phyloP scores from a whole-genome alignment of 2,888 invertebrate species.

The Teleogryllus oceanicus region DNA sequence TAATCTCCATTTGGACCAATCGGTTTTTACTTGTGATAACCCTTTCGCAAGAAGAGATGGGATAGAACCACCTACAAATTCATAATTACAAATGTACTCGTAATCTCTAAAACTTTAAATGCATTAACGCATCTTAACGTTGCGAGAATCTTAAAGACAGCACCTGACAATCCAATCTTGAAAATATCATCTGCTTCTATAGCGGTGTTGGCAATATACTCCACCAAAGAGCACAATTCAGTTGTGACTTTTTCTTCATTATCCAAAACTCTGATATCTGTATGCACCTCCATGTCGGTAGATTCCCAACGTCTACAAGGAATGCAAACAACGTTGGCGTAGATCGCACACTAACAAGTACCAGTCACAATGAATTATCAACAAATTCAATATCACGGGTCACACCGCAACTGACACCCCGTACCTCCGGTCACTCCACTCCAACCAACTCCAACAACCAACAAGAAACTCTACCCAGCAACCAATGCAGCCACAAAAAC shows the following conservation, averaged over 20 bases:
- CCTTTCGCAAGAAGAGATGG: constrained; percentile 71
- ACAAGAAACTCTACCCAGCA: too few relatives aligned
- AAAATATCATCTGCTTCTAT: constrained; percentile 63
- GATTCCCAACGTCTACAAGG: too few relatives aligned
- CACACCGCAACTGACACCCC: too few relatives aligned
- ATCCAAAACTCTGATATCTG: constrained; percentile 40
- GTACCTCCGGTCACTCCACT: too few relatives aligned
- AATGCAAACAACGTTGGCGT: too few relatives aligned
- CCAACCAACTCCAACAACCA: too few relatives aligned
- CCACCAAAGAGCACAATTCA: constrained; percentile 59
- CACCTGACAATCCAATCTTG: constrained; percentile 76
- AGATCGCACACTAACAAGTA: too few relatives aligned
- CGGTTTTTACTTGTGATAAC: constrained; percentile 64
- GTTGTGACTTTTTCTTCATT: constrained; percentile 58
- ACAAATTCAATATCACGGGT: too few relatives aligned
- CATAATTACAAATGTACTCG: neutral
- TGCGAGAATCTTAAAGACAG: neutral
- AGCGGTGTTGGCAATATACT: constrained; percentile 62
- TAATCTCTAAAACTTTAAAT: neutral
- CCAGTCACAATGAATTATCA: too few relatives aligned
- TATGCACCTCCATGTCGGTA: neutral
- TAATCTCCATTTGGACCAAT: constrained; percentile 81
- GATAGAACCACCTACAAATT: constrained; percentile 70
- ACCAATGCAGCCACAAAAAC: too few relatives aligned
- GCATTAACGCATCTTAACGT: too few relatives aligned